Percentiles rank a stretch among this genome's conserved stretches.
phyloP scores from a whole-genome alignment of 2,797 vertebrate species.

The Pantherophis vulpinus region DNA sequence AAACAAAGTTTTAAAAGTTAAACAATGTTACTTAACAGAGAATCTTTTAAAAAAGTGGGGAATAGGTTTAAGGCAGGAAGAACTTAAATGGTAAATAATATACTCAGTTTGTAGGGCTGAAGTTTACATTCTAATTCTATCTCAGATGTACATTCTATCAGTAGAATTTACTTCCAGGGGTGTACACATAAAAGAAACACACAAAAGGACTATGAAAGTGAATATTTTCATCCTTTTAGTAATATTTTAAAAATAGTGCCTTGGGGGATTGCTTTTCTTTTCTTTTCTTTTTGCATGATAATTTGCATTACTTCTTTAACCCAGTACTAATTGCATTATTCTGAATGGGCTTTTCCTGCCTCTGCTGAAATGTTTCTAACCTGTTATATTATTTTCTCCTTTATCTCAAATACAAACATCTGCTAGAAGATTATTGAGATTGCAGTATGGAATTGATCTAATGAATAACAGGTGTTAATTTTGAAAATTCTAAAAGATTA shows the following conservation, averaged over 20 bases:
- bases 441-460: background rate
- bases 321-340: slow-evolving; percentile 4
- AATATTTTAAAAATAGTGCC: background rate
- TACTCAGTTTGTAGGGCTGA: background rate
- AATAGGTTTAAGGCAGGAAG: background rate
- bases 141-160: background rate
- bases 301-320: background rate
- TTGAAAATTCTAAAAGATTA: background rate
- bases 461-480: background rate
- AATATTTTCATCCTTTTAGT: background rate
- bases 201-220: background rate
- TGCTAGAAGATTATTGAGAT: background rate
- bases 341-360: background rate
- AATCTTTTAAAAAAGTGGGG: background rate
- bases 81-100: background rate
- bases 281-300: background rate
- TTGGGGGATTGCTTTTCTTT: background rate
- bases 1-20: background rate
- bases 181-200: background rate
- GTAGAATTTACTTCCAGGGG: background rate
- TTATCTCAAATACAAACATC: background rate
- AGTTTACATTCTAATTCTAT: background rate
- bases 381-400: background rate
- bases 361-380: background rate
- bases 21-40: background rate